phyloP scores from a whole-genome alignment of 2,888 invertebrate genomes.

The Caenorhabditis parvicauda region DNA sequence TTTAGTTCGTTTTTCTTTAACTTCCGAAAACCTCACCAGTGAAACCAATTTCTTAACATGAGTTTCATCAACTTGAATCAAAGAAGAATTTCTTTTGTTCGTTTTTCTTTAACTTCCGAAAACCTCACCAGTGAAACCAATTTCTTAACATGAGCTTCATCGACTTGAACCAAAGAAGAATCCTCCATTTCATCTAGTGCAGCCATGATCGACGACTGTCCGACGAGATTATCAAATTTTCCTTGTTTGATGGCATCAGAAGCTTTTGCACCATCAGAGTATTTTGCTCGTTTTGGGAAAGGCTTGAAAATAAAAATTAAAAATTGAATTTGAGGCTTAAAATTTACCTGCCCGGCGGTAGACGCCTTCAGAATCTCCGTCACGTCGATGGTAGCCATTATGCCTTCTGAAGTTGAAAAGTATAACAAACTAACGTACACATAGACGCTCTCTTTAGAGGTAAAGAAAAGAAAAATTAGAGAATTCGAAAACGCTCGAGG shows the following conservation, averaged over 20 bases:
- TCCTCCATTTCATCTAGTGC: too few species aligned
- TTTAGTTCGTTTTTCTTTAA: too few species aligned
- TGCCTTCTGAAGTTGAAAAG: neutral
- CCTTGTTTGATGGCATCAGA: slow-evolving; percentile 43
- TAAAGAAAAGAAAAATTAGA: too few species aligned
- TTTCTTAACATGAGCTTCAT: slow-evolving; percentile 51
- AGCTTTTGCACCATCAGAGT: too few species aligned
- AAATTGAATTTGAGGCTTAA: slow-evolving; percentile 2
- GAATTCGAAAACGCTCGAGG: too few species aligned
- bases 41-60: slow-evolving; percentile 46
- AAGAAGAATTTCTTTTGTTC: too few species aligned
- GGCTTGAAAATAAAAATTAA: neutral
- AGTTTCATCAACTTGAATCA: slow-evolving; percentile 42
- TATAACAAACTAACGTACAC: neutral
- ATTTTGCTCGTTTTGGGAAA: too few species aligned
- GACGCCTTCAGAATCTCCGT: slow-evolving; percentile 35
- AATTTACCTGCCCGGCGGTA: slow-evolving; percentile 10
- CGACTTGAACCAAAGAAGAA: slow-evolving; percentile 22
- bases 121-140: slow-evolving; percentile 35
- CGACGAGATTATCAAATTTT: too few species aligned
- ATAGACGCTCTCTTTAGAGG: too few species aligned
- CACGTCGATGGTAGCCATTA: slow-evolving; percentile 45
- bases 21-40: slow-evolving; percentile 31
- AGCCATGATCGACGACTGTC: too few species aligned
- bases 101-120: too few species aligned